Evolutionary conservation across 2,797 vertebrate genomes (phyloP).

Genomic region (Gallinago stenura): DNA sequence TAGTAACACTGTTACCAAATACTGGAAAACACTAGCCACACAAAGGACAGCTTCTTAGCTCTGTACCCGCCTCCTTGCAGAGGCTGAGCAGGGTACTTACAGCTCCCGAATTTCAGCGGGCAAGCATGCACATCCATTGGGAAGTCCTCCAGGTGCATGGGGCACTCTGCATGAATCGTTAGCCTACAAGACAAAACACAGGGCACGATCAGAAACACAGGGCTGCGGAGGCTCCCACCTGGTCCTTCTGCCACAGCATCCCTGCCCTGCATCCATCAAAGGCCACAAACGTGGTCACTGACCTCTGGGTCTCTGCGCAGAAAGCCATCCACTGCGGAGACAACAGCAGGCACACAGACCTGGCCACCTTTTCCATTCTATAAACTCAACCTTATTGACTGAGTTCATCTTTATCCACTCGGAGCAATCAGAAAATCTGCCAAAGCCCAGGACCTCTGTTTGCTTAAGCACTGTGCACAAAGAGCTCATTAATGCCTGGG

Average conservation of each 20-base stretch:
- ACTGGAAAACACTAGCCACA: neutral
- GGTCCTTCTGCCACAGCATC: neutral
- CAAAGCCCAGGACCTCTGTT: neutral
- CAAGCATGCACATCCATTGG: constrained; percentile 98
- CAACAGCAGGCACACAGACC: neutral
- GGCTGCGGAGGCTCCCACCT: neutral
- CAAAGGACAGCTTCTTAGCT: neutral
- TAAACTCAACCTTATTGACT: neutral
- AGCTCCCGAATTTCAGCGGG: constrained; percentile 97
- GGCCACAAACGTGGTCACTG: neutral
- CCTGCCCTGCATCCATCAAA: neutral
- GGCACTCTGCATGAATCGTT: constrained; percentile 97
- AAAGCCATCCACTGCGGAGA: neutral
- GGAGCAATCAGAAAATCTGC: neutral
- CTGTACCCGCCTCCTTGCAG: neutral
- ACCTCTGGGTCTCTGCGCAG: neutral
- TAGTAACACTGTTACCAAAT: neutral
- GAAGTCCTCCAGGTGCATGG: constrained; percentile 99
- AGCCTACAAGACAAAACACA: constrained; percentile 81
- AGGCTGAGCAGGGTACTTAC: constrained; percentile 81
- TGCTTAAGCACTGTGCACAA: neutral
- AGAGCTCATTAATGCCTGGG: neutral
- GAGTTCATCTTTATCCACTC: neutral
- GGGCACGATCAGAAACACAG: neutral
- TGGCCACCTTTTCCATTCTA: neutral